Conservation (phyloP, 2,113 vertebrate species). For the Eptatretus burgeri region DNA sequence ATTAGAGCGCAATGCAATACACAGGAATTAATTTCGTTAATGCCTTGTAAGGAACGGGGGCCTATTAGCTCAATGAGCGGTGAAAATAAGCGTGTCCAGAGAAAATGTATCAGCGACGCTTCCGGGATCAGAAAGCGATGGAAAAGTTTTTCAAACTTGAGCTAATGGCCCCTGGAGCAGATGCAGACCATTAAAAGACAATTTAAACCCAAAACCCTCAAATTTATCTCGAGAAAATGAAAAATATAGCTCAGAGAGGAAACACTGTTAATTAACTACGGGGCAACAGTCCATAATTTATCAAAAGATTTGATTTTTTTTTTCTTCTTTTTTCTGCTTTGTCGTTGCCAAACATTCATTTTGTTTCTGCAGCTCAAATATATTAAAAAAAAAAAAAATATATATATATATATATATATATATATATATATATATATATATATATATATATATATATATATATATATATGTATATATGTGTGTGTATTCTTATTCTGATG, state of each 20-base stretch:
- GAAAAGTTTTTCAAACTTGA: not conserved
- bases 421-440: no score
- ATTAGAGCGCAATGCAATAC: conserved; percentile 5
- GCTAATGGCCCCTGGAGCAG: conserved; percentile 4
- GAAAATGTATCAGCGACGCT: conserved; percentile 2
- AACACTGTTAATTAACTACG: no score
- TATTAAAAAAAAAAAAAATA: no score
- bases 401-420: no score
- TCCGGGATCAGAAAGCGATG: conserved; percentile 4
- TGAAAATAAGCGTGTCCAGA: conserved; percentile 6
- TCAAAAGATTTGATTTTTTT: no score
- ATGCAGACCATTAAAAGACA: conserved; percentile 6
- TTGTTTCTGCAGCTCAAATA: no score
- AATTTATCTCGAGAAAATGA: not conserved
- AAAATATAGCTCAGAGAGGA: not conserved
- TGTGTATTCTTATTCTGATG: no score
- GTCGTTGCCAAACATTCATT: no score
- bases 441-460: no score
- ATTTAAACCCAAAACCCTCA: not conserved
- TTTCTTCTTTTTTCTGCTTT: no score
- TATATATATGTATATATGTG: no score
- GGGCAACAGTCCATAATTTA: no score
- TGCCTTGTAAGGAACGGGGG: conserved; percentile 7
- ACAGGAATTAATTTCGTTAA: conserved; percentile 6
- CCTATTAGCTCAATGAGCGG: conserved; percentile 6